phyloP scores from a whole-genome alignment of 1,140 invertebrate species.

The Matsumurasca onukii region DNA sequence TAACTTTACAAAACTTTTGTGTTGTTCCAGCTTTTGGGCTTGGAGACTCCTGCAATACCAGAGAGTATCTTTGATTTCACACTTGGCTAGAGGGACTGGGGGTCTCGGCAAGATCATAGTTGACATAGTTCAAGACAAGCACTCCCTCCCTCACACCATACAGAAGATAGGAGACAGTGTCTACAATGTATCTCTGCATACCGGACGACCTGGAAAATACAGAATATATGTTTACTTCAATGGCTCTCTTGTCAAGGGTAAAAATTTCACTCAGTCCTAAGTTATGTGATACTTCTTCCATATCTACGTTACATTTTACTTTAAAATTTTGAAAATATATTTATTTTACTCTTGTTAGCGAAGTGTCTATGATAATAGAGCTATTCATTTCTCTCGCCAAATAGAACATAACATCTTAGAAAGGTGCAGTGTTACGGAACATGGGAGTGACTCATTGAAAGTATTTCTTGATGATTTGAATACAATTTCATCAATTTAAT shows the following conservation, averaged over 20 bases:
- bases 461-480: too few relatives aligned
- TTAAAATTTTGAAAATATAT: too few relatives aligned
- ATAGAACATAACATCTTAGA: too few relatives aligned
- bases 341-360: too few relatives aligned
- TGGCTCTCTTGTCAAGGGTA: slow-evolving; percentile 92
- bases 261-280: background rate
- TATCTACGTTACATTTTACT: too few relatives aligned
- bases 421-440: too few relatives aligned
- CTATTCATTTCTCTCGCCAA: too few relatives aligned
- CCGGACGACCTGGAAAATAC: slow-evolving; percentile 88
- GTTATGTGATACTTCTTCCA: too few relatives aligned
- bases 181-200: slow-evolving; percentile 87
- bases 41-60: slow-evolving; percentile 64
- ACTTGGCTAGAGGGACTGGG: slow-evolving; percentile 78
- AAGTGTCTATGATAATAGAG: too few relatives aligned
- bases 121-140: slow-evolving; percentile 84
- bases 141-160: slow-evolving; percentile 79
- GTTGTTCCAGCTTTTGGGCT: slow-evolving; percentile 58
- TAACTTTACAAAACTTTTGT: too few relatives aligned
- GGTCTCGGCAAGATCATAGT: slow-evolving; percentile 86
- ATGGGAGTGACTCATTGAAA: too few relatives aligned
- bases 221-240: slow-evolving; percentile 94
- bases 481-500: too few relatives aligned
- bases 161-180: slow-evolving; percentile 79
- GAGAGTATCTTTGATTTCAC: slow-evolving; percentile 72